Conservation (phyloP, 2,888 invertebrate genomes). For the Venustoraphidia nigricollis region DNA sequence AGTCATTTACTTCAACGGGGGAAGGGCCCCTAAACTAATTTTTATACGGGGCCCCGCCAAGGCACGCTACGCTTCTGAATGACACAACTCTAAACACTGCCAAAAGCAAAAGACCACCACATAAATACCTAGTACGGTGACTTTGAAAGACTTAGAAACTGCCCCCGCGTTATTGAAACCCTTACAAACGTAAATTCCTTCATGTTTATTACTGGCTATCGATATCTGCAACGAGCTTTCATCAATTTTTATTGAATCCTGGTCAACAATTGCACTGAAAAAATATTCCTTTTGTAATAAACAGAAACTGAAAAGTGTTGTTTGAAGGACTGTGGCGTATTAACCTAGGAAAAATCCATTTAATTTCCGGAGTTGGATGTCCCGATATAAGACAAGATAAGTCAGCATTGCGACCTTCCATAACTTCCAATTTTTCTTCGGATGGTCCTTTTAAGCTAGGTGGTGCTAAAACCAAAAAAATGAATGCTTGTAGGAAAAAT, state of each 20-base stretch:
- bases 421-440: slow-evolving; percentile 12
- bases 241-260: neutral
- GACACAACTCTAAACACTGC: too few relatives aligned
- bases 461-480: slow-evolving; percentile 11
- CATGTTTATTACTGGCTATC: slow-evolving; percentile 16
- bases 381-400: slow-evolving; percentile 23
- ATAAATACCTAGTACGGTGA: slow-evolving; percentile 30
- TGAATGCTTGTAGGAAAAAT: neutral
- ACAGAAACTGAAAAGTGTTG: neutral
- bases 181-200: slow-evolving; percentile 39
- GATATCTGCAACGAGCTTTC: neutral
- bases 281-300: neutral
- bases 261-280: neutral
- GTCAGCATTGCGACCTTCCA: slow-evolving; percentile 14
- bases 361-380: slow-evolving; percentile 15
- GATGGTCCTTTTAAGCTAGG: slow-evolving; percentile 13
- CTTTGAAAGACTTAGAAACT: slow-evolving; percentile 31
- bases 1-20: too few relatives aligned
- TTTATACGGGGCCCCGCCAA: too few relatives aligned
- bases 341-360: slow-evolving; percentile 12
- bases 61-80: too few relatives aligned
- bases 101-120: too few relatives aligned
- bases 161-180: slow-evolving; percentile 43
- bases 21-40: too few relatives aligned
- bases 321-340: neutral